Conservation (phyloP, 2,113 vertebrate genomes). For the Sardina pilchardus region DNA sequence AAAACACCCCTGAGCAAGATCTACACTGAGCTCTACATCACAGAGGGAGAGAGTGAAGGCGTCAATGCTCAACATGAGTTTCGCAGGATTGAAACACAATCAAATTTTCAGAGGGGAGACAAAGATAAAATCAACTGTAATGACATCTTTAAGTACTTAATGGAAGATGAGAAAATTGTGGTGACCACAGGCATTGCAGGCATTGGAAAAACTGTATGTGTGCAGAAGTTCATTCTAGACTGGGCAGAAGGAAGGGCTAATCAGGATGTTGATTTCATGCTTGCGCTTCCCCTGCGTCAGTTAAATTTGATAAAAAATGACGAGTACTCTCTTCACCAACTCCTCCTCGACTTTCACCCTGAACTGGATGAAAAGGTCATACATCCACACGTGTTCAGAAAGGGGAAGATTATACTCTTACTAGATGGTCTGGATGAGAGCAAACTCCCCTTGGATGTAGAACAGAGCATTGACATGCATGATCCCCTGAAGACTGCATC, state of each 20-base stretch:
- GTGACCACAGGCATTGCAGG: not conserved
- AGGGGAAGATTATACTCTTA: too few species aligned
- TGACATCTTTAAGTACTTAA: not conserved
- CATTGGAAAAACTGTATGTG: not conserved
- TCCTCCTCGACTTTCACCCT: not conserved
- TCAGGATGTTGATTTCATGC: not conserved
- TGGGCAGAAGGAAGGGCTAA: too few species aligned
- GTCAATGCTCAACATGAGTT: not conserved
- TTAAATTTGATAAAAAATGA: not conserved
- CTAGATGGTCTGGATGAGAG: too few species aligned
- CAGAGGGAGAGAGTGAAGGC: slow-evolving; percentile 10
- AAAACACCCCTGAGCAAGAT: too few species aligned
- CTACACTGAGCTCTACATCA: too few species aligned
- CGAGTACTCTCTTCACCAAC: not conserved
- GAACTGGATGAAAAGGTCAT: not conserved
- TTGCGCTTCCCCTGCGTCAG: not conserved
- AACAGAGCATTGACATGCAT: too few species aligned
- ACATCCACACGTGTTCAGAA: too few species aligned
- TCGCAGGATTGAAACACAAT: not conserved
- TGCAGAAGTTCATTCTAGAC: slow-evolving; percentile 5
- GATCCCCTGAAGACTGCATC: too few species aligned
- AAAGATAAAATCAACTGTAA: not conserved
- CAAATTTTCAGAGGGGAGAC: too few species aligned
- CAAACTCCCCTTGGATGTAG: too few species aligned
- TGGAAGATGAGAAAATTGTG: not conserved